Base-by-base conservation (phyloP, 2,888 invertebrate species). In the Lomographa bimaculata region DNA sequence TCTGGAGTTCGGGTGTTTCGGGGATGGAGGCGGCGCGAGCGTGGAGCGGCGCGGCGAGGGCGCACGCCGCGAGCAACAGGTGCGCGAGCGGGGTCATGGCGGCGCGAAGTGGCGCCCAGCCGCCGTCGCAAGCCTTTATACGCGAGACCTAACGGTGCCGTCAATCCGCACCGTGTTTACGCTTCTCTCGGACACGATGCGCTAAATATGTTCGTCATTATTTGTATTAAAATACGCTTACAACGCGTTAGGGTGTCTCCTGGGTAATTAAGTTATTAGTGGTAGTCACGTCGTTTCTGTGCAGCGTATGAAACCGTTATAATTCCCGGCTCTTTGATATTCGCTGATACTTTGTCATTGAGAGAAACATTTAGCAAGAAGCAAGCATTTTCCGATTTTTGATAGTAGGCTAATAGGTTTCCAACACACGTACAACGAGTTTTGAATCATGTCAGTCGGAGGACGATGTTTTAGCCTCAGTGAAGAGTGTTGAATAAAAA, bases 161-260 rank as follows among this genome's bases (percentile, higher is more conserved):
- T 37, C 61, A 53, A 57, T 55, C 7, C 62, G 46, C 53, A 54
- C 55, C 2, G 50, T 79, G 72, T 75, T 78, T 74, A 74, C 68
- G 62, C 64, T 72, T 61, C 68, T 66, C 64, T 64, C 49, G 48
- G 34, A 53, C 43, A 43, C 40, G 49, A 46, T 34, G 56, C 72
- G 75, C 71, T 79, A 75, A 79, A 76, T 75, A 69, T 72, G 69
- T 79, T 65, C 68, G 76, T 72, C 78, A 79, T 72, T 81, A 80
- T 82, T 80, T 83, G 75, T 79, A 54, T 70, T 74, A 60, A 59
- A 66, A 68, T 71, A 14, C 68, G 66, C 66, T 55, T 61, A 56
- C 29, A 43, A 39, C 20, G 34, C 23, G 36, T 44, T 38, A 23
- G 42, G 49, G 57, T 46, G 44, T 53, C 51, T 50, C 35, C 44